Conservation (phyloP, 2,888 invertebrate genomes). For the Eilema griseolum region DNA sequence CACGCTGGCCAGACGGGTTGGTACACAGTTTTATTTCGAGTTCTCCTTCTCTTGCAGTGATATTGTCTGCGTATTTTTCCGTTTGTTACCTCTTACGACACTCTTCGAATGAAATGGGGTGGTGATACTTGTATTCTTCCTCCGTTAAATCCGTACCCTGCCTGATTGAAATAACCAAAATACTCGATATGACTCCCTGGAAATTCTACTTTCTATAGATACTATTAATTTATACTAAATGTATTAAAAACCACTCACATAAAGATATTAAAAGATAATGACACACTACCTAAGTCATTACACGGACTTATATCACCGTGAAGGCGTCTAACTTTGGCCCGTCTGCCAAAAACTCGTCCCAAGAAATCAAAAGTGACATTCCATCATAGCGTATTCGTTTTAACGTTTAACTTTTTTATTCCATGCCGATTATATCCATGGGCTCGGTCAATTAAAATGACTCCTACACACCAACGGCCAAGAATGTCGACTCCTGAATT, state of each 20-base stretch:
- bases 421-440: constrained; percentile 67
- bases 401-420: constrained; percentile 59
- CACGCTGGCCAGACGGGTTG: too few species aligned
- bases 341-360: constrained; percentile 64
- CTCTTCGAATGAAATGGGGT: too few species aligned
- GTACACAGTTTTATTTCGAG: too few species aligned
- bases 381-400: constrained; percentile 75
- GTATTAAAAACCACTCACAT: background rate
- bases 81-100: too few species aligned
- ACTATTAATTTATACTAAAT: too few species aligned
- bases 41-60: too few species aligned
- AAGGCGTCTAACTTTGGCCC: constrained; percentile 45
- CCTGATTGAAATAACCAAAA: too few species aligned
- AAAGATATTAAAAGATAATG: constrained; percentile 14
- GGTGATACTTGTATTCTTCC: too few species aligned
- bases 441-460: constrained; percentile 82
- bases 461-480: constrained; percentile 77
- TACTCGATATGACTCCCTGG: too few species aligned
- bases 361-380: constrained; percentile 68
- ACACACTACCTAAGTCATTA: constrained; percentile 10
- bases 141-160: too few species aligned
- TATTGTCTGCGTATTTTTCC: too few species aligned
- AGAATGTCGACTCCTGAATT: constrained; percentile 79
- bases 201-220: too few species aligned
- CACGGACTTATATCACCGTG: constrained; percentile 15